phyloP scores from a whole-genome alignment of 2,113 vertebrate species.

The Platysteira castanea region DNA sequence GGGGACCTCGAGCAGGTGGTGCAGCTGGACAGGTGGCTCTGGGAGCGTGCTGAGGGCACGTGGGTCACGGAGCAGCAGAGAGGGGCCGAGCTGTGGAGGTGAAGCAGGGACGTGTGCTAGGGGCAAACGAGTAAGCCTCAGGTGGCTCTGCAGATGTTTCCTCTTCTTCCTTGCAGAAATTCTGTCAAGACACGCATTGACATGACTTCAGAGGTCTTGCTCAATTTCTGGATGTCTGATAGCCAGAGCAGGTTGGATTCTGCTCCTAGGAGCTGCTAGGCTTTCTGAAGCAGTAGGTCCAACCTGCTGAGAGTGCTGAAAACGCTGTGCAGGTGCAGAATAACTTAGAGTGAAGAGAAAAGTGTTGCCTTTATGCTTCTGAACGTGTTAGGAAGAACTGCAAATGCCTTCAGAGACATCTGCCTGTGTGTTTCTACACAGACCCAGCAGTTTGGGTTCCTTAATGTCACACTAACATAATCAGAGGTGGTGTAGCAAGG shows the following conservation, averaged over 20 bases:
- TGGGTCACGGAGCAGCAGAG: fast-evolving
- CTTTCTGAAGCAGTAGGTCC: background rate
- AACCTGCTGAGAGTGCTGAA: background rate
- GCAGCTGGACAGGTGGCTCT: background rate
- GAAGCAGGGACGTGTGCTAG: background rate
- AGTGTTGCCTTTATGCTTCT: background rate
- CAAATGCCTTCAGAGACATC: background rate
- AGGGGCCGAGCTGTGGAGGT: background rate
- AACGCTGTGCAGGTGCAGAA: fast-evolving
- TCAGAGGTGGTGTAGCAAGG: background rate
- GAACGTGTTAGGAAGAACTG: background rate
- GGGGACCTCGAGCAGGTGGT: background rate
- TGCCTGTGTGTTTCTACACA: background rate
- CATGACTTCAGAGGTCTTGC: background rate
- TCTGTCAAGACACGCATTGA: background rate
- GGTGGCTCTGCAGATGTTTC: background rate
- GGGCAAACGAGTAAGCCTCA: background rate
- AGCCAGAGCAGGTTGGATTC: background rate
- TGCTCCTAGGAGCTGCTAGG: background rate
- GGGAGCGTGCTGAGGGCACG: background rate
- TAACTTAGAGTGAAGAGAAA: background rate
- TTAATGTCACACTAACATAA: background rate
- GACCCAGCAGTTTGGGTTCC: background rate
- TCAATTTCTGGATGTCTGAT: background rate
- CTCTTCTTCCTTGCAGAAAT: background rate